Percentiles rank a stretch among this genome's conserved stretches.
Evolutionary conservation across 2,797 vertebrate genomes (phyloP).

Genomic region (Dromococcyx pavoninus): DNA sequence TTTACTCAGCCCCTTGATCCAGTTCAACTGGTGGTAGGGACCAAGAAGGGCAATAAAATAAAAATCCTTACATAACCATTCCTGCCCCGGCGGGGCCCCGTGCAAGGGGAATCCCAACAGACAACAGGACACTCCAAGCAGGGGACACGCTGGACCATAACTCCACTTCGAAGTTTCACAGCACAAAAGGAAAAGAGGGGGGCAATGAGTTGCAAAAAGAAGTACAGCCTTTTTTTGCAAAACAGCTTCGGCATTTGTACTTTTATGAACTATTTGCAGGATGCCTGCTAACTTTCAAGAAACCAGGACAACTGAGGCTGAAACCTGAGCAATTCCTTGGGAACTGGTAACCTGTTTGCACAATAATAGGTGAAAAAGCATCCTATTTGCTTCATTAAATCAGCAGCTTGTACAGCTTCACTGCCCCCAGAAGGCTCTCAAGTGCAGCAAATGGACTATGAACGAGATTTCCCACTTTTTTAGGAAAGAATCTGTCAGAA

Average conservation of each 20-base stretch:
- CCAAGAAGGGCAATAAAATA: conserved; percentile 62
- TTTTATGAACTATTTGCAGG: not conserved
- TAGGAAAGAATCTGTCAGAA: not conserved
- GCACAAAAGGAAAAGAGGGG: not conserved
- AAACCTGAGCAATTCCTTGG: not conserved
- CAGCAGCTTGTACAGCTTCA: not conserved
- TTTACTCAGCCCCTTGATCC: conserved; percentile 63
- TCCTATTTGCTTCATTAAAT: fast-evolving
- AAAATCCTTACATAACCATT: conserved; percentile 71
- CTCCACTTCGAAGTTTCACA: not conserved
- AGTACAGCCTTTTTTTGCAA: not conserved
- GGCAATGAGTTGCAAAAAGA: not conserved
- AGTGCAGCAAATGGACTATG: not conserved
- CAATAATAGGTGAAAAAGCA: not conserved
- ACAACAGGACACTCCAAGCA: conserved; percentile 11
- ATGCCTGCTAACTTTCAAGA: not conserved
- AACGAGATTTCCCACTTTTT: not conserved
- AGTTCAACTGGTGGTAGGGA: conserved; percentile 72
- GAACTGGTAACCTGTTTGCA: not conserved
- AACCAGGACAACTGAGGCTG: not conserved
- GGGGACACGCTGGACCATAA: fast-evolving
- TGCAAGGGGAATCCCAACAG: conserved; percentile 62
- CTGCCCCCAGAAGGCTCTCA: not conserved
- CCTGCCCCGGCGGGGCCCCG: conserved; percentile 45
- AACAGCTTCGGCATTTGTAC: not conserved